Conservation (phyloP, 2,888 invertebrate species). For the Biston stratarius region DNA sequence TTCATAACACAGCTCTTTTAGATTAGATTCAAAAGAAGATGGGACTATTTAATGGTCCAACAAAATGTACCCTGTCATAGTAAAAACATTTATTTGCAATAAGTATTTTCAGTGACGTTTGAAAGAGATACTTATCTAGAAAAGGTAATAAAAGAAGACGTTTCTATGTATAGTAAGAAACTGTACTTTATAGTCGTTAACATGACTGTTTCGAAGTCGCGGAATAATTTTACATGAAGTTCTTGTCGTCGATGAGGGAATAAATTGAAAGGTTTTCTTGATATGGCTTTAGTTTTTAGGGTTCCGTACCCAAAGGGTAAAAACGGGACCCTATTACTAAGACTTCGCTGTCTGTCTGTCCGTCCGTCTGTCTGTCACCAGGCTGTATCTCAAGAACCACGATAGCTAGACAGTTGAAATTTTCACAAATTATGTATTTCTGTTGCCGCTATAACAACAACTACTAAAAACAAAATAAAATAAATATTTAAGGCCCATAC, state of each 20-base stretch:
- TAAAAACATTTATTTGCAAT: not conserved
- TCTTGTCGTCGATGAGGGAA: not conserved
- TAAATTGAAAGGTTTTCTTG: conserved; percentile 10
- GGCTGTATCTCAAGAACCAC: too few species aligned
- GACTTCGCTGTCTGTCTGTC: too few species aligned
- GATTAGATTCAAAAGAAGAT: conserved; percentile 9
- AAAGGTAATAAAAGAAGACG: not conserved
- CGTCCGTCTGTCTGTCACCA: too few species aligned
- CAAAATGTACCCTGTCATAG: not conserved
- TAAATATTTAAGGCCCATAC: too few species aligned
- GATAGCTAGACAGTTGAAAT: too few species aligned
- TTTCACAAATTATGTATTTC: too few species aligned
- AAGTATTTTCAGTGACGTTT: not conserved
- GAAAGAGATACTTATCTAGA: not conserved
- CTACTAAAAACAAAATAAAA: too few species aligned
- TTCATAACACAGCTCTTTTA: conserved; percentile 10
- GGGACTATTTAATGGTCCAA: not conserved
- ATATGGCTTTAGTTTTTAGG: not conserved
- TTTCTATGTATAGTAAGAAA: not conserved
- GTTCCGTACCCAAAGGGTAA: too few species aligned
- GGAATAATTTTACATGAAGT: not conserved
- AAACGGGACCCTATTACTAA: too few species aligned
- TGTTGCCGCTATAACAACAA: too few species aligned
- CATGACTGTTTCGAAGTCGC: not conserved
- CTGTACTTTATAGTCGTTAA: not conserved